A percentile compares a stretch with the other conserved stretches of the same genome.
Conservation (phyloP, 2,888 invertebrate species). For the Dryobota labecula region DNA sequence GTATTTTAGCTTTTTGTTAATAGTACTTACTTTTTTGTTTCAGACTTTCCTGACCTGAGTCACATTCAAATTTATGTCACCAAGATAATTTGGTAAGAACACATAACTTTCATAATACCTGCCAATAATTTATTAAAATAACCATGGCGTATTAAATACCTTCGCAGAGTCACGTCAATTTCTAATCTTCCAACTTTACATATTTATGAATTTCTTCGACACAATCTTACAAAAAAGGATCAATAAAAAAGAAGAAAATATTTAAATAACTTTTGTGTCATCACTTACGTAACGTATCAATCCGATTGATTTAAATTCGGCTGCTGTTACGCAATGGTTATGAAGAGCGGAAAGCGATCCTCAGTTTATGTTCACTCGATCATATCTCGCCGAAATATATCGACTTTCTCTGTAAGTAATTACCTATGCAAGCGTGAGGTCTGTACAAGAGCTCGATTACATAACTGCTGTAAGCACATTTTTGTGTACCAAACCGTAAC, state of each 20-base stretch:
- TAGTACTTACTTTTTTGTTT: constrained; percentile 72
- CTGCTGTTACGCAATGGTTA: constrained; percentile 77
- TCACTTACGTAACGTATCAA: constrained; percentile 64
- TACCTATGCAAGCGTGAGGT: constrained; percentile 73
- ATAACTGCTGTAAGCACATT: constrained; percentile 76
- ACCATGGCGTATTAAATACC: background rate
- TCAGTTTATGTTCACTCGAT: constrained; percentile 80
- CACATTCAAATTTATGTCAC: constrained; percentile 86
- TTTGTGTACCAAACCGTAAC: constrained; percentile 68
- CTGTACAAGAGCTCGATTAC: constrained; percentile 69
- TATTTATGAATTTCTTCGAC: constrained; percentile 35
- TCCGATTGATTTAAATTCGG: constrained; percentile 57
- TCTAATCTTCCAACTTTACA: constrained; percentile 31
- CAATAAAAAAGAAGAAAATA: constrained; percentile 33
- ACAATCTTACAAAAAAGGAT: constrained; percentile 1
- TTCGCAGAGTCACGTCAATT: constrained; percentile 13
- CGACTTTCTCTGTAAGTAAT: constrained; percentile 86
- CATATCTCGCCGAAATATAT: constrained; percentile 85
- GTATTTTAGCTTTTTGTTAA: constrained; percentile 8
- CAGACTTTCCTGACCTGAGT: constrained; percentile 80
- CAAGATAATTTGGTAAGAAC: constrained; percentile 82
- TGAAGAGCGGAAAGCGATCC: constrained; percentile 74
- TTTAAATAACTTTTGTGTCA: constrained; percentile 57
- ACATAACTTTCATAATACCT: constrained; percentile 24
- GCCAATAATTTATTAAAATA: background rate